These are phyloP conservation scores for Gorsachius goisagi DNA, from an alignment of 2,113 vertebrate species.

Conservation along the genomic window DNA sequence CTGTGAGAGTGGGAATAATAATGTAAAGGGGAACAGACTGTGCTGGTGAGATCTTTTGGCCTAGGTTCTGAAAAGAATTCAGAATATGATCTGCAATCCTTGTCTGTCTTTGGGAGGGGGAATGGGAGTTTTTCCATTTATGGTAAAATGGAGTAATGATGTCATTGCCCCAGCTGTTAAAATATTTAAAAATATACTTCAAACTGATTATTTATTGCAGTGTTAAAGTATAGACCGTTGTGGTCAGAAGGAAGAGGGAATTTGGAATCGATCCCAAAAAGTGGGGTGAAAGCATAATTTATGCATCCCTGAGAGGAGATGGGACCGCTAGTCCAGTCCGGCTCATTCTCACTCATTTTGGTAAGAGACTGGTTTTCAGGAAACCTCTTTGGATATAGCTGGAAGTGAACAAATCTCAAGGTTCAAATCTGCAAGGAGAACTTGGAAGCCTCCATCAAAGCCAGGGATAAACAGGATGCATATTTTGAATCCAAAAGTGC, in stretches of 20 bases:
- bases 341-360: not conserved
- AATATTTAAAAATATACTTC: constrained; percentile 14
- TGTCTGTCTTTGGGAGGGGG: not conserved
- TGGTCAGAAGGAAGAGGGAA: not conserved
- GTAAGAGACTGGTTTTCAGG: not conserved
- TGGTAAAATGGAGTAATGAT: not conserved
- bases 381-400: not conserved
- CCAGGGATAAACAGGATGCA: not conserved
- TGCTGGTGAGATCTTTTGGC: constrained; percentile 25
- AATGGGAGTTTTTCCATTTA: constrained; percentile 14
- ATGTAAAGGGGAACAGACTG: constrained; percentile 32
- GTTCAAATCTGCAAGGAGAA: not conserved
- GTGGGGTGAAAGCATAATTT: not conserved
- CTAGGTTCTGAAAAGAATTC: constrained; percentile 37
- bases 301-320: not conserved
- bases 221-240: not conserved
- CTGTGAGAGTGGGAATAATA: constrained; percentile 33
- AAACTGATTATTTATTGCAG: not conserved
- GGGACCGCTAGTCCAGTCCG: not conserved
- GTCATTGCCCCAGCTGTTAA: constrained; percentile 3
- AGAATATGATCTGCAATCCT: not conserved
- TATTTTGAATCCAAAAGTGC: not conserved
- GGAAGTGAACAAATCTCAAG: not conserved
- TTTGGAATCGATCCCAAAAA: not conserved
- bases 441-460: not conserved